Evolutionary conservation across 2,797 vertebrate species (phyloP), one percentile per base, ranked within the genome.

Genomic region (Pangasius djambal): DNA sequence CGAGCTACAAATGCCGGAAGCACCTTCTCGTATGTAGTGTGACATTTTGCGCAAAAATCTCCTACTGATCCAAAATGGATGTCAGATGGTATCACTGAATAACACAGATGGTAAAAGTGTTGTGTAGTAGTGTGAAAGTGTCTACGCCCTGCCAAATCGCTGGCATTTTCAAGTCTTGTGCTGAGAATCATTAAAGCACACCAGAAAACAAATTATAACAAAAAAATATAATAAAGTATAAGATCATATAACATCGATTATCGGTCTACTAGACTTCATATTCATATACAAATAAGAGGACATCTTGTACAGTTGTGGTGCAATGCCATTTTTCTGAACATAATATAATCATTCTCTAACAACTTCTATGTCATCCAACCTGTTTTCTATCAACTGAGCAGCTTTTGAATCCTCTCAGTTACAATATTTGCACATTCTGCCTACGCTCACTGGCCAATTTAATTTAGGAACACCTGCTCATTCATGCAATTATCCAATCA

Each of bases 21-120:
- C 74, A 40, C 75, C 83, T 86, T 28, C 83, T 77, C 61, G 86
- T 55, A 83, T 67, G 84, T 40, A 34, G 61, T 88, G 74, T 89
- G 81, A 84, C 74, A 69, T 90, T 78, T 86, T 75, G 16, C 63
- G 44, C 34, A 40, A 61, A 34, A 87, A 85, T 37, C 69, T 78
- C 75, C 31, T 52, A 85, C 52, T 61, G 55, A 85, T 87, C 50
- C 52, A 89, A 89, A 89, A 77, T 87, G 85, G 83, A 90, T 74
- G 65, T 57, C 61, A 77, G 65, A 72, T 90, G 59, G 77, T 52
- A 86, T 88, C 74, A 50, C 40, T 77, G 79, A 70, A 89, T 69
- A 86, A 69, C 83, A 90, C 48, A 74, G 72, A 85, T 75, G 61
- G 77, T 79, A 85, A 85, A 77, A 48, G 72, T 65, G 65, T 75